These are phyloP conservation scores for Turritopsis dohrnii DNA, from an alignment of 30 jellyfish, hydroid and myxozoan species.

Conservation along the genomic window DNA sequence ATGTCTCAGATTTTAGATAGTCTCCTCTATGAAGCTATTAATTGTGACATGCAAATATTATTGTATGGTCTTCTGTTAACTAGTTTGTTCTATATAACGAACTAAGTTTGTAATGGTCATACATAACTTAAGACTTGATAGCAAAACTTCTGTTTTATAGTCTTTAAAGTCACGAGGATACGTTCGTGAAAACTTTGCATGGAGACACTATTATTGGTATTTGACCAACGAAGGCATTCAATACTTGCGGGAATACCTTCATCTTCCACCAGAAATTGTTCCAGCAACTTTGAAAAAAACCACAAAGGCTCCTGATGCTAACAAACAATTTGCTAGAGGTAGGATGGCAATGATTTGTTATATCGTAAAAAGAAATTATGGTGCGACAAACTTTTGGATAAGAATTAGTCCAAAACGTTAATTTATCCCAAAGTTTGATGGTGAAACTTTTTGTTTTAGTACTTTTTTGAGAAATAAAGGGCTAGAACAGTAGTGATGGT, in stretches of 20 bases:
- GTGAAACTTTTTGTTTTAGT: background rate
- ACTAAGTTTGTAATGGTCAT: background rate
- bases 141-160: constrained; percentile 41
- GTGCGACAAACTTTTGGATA: background rate
- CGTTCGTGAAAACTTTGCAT: constrained; percentile 86
- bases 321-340: constrained; percentile 81
- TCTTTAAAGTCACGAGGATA: constrained; percentile 92
- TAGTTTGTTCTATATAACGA: background rate
- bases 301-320: constrained; percentile 65
- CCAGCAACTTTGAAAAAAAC: constrained; percentile 86
- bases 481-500: too few relatives aligned
- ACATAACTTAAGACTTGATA: background rate
- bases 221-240: constrained; percentile 80
- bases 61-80: background rate
- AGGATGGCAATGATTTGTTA: background rate
- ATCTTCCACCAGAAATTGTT: constrained; percentile 95
- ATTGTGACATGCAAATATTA: background rate
- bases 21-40: background rate
- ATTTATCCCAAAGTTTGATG: too few relatives aligned
- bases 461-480: too few relatives aligned
- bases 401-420: too few relatives aligned
- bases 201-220: constrained; percentile 93
- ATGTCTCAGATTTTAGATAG: background rate
- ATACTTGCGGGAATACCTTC: constrained; percentile 78
- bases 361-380: background rate